Evolutionary conservation across 2,797 vertebrate species (phyloP), one percentile per base, ranked within the genome.

Genomic region (Miichthys miiuy): DNA sequence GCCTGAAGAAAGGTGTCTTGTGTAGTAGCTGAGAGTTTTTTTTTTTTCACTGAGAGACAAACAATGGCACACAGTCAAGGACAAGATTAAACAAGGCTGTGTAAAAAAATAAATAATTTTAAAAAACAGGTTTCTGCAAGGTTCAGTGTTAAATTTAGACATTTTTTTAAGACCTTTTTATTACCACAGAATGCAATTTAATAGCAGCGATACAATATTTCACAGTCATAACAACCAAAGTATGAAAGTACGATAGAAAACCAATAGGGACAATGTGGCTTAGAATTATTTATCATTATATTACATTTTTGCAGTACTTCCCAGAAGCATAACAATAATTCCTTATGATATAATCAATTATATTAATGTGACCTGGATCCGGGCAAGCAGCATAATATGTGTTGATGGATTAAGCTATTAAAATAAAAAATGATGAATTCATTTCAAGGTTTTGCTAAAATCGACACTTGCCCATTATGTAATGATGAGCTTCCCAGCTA

Each of bases 221-320:
- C 38, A 52, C 4, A 16, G 55, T 50, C 27, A 48, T 25, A 56
- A 23, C 1, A 7, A 17, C 41, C 41, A 21, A 14, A 55, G 47
- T 51, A 27, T 57, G 9, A 21, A 42, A 41, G 20, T 44, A 30
- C 38, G n/a, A 79, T 50, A 3, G 23, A 18, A 54, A 55, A 72
- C 12, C 6, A 48, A 18, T 9, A 1, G 34, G 21, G 16, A 2
- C 0, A 6, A 20, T 55, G 21, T 41, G 7, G 30, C 48, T 20
- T 44, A 27, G 17, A 69, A 69, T 44, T 23, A 57, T 68, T 11
- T 63, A 34, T 68, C 42, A 34, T 27, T 51, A 21, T 30, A 51
- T 50, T 5, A 25, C 18, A 14, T n/a, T 48, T 76, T 54, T 55
- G 54, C 1, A 63, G 23, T 13, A 47, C n/a, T 48, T 48, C 41